Evolutionary conservation across 2,113 vertebrate genomes (phyloP), one percentile per base, ranked within the genome.

Genomic region (Nerophis lumbriciformis): DNA sequence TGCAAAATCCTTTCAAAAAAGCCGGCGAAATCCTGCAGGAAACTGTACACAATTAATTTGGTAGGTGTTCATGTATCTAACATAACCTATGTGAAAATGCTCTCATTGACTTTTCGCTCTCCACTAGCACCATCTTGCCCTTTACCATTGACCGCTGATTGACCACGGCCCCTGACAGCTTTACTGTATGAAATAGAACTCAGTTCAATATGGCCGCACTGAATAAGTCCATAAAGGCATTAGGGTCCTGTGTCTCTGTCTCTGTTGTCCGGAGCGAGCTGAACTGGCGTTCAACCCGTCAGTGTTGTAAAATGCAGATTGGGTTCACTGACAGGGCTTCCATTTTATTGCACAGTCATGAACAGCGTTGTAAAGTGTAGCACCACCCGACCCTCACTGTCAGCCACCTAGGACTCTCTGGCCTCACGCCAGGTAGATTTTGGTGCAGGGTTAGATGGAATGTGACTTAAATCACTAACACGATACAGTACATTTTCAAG

Each of bases 221-320:
- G 82, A 87, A 89, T 81, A 83, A 81, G 79, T 84, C 78, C 61
- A 86, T 87, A 87, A 86, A 89, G 55, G 75, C 78, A 83, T 83
- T 80, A 80, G 71, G 51, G 64, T 76, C 73, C 73, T 68, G 63
- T 64, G 69, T 86, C 47, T 69, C 63, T 62, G 54, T 15, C 68
- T 63, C 74, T 72, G 72, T 81, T 86, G 71, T 83, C 75, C 61
- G 3, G 61, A 61, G 48, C 66, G 57, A 36, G 76, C 67, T 83
- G 84, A 85, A 84, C 83, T 87, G 74, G 78, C 61, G 72, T 83
- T 88, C 85, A 90, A 87, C 86, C 77, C 79, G 14, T 61, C 65
- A 15, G 66, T 10, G 77, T 77, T 89, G 86, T 91, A 91, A 91
- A 91, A 91, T 90, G 90, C 78, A 88, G 86, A 88, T 82, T 53